Conservation (phyloP, 1,140 invertebrate genomes). For the Lucilia cuprina region DNA sequence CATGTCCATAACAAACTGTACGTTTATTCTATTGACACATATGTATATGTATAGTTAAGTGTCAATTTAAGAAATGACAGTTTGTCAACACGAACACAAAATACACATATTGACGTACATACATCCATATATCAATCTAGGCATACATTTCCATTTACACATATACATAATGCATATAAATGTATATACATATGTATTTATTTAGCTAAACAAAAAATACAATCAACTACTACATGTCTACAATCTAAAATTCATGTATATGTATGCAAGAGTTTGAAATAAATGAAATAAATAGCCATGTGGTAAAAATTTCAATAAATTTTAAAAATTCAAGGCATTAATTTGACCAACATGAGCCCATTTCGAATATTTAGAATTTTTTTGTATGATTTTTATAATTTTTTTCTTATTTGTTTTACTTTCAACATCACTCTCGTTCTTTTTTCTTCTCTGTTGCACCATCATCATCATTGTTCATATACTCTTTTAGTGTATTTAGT, state of each 20-base stretch:
- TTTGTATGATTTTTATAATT: background rate
- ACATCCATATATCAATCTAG: background rate
- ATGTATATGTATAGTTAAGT: no score
- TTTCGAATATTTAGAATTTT: background rate
- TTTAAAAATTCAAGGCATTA: constrained; percentile 19
- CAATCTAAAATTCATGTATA: background rate
- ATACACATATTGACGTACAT: background rate
- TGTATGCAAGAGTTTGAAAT: background rate
- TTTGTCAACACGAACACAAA: background rate
- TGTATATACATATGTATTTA: no score
- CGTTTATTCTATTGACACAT: constrained; percentile 2
- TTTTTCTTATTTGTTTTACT: background rate
- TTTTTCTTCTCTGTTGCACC: background rate
- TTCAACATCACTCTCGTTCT: background rate
- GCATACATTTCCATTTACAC: background rate
- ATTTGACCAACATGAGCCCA: constrained; percentile 22
- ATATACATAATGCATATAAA: no score
- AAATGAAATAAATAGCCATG: constrained; percentile 27
- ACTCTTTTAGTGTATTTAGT: background rate
- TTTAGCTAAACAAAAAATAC: no score
- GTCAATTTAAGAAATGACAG: constrained; percentile 15
- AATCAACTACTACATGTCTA: background rate
- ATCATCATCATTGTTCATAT: background rate
- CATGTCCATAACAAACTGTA: background rate
- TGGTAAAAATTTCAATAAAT: constrained; percentile 27